phyloP scores from a whole-genome alignment of 2,888 invertebrate genomes.

The Parnassius apollo region DNA sequence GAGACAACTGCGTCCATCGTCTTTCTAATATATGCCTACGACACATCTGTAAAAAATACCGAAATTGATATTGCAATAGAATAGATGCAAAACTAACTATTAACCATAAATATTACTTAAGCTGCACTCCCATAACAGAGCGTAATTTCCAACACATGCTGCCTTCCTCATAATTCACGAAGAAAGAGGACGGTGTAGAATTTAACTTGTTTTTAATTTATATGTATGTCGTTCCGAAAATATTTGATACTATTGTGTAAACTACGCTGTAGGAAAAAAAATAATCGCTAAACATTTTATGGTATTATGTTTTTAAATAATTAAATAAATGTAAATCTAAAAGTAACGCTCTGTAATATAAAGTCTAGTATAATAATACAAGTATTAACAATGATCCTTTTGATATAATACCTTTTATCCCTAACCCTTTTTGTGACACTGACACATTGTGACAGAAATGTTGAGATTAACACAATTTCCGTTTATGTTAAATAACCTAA shows the following conservation, averaged over 20 bases:
- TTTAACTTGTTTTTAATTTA: conserved; percentile 19
- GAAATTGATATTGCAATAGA: conserved; percentile 3
- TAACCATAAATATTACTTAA: conserved; percentile 10
- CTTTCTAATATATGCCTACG: no score
- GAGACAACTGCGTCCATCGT: no score
- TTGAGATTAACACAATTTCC: no score
- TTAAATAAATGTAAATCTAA: neutral
- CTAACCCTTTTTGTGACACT: no score
- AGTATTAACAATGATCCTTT: no score
- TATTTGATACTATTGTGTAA: neutral
- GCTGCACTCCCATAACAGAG: conserved; percentile 1
- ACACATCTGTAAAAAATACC: no score
- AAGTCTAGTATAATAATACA: no score
- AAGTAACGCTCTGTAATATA: no score
- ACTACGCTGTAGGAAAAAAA: neutral
- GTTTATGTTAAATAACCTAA: no score
- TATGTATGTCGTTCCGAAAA: conserved; percentile 10
- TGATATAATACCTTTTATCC: no score
- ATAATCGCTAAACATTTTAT: neutral
- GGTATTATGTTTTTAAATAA: neutral
- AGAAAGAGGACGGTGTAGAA: conserved; percentile 10
- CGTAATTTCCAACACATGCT: conserved; percentile 22
- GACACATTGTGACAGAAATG: no score
- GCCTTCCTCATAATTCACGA: conserved; percentile 21
- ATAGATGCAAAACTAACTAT: conserved; percentile 3